A percentile compares a stretch with the other conserved stretches of the same genome.
Conservation (phyloP, 1,140 invertebrate species). For the Elymnias hypermnestra region DNA sequence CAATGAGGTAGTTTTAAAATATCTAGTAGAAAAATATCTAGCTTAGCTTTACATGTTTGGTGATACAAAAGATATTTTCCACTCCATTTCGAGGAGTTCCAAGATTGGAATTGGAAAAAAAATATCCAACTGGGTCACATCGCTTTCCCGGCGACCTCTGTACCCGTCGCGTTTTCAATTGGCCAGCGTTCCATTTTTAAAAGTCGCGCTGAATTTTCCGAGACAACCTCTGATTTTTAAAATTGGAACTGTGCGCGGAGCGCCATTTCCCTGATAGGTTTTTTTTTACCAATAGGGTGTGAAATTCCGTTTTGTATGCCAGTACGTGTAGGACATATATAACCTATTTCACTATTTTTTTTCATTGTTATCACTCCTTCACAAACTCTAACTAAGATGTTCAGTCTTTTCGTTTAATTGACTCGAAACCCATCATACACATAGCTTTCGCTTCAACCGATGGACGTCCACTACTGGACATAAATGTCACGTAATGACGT, state of each 20-base stretch:
- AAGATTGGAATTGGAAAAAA: neutral
- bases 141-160: neutral
- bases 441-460: no score
- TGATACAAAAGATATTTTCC: neutral
- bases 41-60: neutral
- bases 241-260: neutral
- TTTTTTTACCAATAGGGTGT: neutral
- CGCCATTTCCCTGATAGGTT: neutral
- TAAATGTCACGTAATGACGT: no score
- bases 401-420: no score
- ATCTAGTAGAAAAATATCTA: no score
- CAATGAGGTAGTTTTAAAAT: no score
- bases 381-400: no score
- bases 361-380: no score
- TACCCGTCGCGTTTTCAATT: neutral
- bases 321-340: no score
- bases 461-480: no score
- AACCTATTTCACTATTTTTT: no score
- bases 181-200: constrained; percentile 1
- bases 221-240: neutral
- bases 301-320: no score
- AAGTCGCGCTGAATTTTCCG: neutral
- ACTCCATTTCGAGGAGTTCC: neutral
- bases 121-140: neutral
- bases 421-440: no score